Evolutionary conservation across 2,113 vertebrate species (phyloP).

Genomic region (Falcunculus frontatus): DNA sequence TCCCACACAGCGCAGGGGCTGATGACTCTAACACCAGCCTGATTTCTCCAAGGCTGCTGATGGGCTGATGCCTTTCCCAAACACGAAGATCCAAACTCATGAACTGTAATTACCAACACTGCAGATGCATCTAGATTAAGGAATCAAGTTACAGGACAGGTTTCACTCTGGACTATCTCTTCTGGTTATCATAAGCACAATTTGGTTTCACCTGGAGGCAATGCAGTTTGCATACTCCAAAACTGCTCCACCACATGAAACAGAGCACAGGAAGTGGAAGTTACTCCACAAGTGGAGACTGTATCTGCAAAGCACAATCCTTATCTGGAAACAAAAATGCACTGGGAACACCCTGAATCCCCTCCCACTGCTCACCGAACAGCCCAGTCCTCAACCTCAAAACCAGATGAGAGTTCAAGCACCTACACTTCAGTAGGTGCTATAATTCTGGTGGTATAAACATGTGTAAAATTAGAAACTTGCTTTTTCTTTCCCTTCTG

Average conservation of each 20-base stretch:
- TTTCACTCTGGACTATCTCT: constrained; percentile 1
- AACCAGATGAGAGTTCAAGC: background rate
- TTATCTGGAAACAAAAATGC: background rate
- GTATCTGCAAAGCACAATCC: background rate
- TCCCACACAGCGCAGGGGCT: background rate
- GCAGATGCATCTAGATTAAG: background rate
- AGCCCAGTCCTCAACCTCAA: background rate
- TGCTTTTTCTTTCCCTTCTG: background rate
- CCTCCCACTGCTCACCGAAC: background rate
- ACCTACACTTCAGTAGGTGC: background rate
- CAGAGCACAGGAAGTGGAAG: background rate
- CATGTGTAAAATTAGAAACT: background rate
- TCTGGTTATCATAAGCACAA: background rate
- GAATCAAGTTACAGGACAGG: constrained; percentile 12
- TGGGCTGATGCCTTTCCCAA: background rate
- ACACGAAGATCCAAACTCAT: background rate
- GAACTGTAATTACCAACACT: background rate
- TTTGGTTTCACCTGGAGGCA: background rate
- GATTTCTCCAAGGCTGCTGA: background rate
- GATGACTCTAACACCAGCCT: background rate
- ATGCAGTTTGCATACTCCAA: background rate
- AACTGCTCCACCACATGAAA: background rate
- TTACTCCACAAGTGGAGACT: background rate
- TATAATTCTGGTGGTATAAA: background rate
- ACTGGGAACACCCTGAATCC: background rate